Base-by-base conservation (phyloP, 1,140 invertebrate genomes). In the Lanistes nyassanus region DNA sequence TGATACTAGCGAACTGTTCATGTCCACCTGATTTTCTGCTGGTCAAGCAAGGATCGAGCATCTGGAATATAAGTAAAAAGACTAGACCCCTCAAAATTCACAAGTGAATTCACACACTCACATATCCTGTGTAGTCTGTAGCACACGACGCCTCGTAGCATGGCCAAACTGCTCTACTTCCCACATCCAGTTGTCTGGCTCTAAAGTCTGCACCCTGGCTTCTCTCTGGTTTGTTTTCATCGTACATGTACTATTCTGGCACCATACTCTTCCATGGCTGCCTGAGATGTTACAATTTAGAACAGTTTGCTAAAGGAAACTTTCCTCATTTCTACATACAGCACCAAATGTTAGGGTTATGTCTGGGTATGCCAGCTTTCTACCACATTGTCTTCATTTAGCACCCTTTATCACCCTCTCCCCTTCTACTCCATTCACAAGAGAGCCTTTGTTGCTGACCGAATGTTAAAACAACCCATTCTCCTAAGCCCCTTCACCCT, bases 141-240 rank as follows among this genome's bases (percentile, higher is more conserved):
- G 26, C 1, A 76, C 70, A 39, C 72, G 71, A 69, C 81, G 84
- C 56, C 82, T 79, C 42, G 85, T 86, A 19, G 76, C 85, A 80
- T 86, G 83, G 0, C 84, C 82, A 79, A 64, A 80, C 21, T 76
- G 77, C 69, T 86, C 83, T 31, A 86, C 84, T 58, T 85, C 85
- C 69, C 65, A 77, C 85, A 86, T 85, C 85, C 84, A 85, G 55
- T 77, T 78, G 36, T 81, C 74, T 64, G 85, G 84, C 74, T 82
- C 83, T 19, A 85, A 68, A 6, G 84, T 86, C 47, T 86, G 85
- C 47, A 85, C 79, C 34, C 84, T 74, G 3, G 85, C 85, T 58
- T 85, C 76, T 42, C 82, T 73, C 21, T 65, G 55, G 26, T 70
- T 56, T 56, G 60, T 23, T 29, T 9, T 51, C 55, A n/a, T n/a